Conservation (phyloP, 2,113 vertebrate species). For the Microtus ochrogaster region DNA sequence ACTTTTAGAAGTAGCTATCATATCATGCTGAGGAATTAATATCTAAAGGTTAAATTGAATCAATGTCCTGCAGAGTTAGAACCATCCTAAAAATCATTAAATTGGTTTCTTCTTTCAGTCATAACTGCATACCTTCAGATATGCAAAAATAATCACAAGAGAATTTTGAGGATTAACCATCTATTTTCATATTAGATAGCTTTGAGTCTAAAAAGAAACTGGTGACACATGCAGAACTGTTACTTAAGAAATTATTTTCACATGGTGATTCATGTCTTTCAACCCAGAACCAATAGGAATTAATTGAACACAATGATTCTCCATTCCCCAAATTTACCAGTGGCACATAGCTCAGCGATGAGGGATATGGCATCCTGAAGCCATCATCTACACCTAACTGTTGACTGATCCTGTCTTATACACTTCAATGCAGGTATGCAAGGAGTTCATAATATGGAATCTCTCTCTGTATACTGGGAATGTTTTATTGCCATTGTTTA, state of each 20-base stretch:
- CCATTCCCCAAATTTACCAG: not conserved
- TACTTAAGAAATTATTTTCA: not conserved
- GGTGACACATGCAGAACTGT: not conserved
- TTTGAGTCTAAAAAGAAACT: not conserved
- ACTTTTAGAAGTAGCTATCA: not conserved
- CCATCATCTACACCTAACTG: fast-evolving
- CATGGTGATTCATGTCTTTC: not conserved
- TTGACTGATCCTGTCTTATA: not conserved
- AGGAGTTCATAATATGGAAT: no score
- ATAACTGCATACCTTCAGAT: not conserved
- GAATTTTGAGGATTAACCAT: not conserved
- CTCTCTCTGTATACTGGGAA: no score
- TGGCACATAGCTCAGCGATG: not conserved
- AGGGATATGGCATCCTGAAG: not conserved
- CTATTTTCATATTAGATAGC: not conserved
- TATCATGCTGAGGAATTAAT: not conserved
- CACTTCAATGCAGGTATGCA: no score
- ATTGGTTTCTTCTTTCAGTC: not conserved
- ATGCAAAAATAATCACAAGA: not conserved
- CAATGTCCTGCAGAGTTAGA: not conserved
- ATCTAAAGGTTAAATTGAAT: slow-evolving; percentile 26
- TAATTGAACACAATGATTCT: not conserved
- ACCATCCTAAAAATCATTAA: slow-evolving; percentile 4
- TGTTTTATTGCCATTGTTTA: no score
- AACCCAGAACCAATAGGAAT: not conserved